Evolutionary conservation across 1,140 invertebrate genomes (phyloP).

Genomic region (Drosophila lowei): DNA sequence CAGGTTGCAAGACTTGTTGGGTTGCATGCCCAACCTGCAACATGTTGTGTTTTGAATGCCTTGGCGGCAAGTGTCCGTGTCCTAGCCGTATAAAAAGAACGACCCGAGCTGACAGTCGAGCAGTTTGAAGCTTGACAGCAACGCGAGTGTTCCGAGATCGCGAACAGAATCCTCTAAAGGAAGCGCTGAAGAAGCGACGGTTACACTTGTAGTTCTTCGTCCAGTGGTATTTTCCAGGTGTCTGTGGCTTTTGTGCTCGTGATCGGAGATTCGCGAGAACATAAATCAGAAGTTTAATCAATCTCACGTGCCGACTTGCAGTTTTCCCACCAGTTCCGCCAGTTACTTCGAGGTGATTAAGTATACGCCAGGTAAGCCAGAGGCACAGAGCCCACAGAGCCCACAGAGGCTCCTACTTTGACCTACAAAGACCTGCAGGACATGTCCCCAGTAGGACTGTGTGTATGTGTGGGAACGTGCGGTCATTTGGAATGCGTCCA

Average conservation of each 20-base stretch:
- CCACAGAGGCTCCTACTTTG: conserved; percentile 47
- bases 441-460: conserved; percentile 4
- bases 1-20: conserved; percentile 46
- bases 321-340: conserved; percentile 30
- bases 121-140: conserved; percentile 53
- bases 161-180: neutral
- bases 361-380: conserved; percentile 71
- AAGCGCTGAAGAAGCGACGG: conserved; percentile 16
- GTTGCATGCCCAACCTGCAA: conserved; percentile 60
- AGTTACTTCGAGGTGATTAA: conserved; percentile 54
- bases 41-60: conserved; percentile 78
- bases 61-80: conserved; percentile 40
- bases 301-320: conserved; percentile 64
- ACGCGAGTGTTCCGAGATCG: conserved; percentile 48
- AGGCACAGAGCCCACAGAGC: conserved; percentile 13
- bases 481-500: conserved; percentile 27
- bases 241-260: conserved; percentile 24
- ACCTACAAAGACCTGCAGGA: conserved; percentile 42
- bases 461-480: conserved; percentile 15
- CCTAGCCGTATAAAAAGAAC: conserved; percentile 59
- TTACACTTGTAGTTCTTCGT: conserved; percentile 20
- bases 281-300: conserved; percentile 75
- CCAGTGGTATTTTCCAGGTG: conserved; percentile 4
- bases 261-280: conserved; percentile 9
- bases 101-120: conserved; percentile 5